Evolutionary conservation across 2,888 invertebrate genomes (phyloP), one percentile per base, ranked within the genome.

Genomic region (Lathronympha strigana): DNA sequence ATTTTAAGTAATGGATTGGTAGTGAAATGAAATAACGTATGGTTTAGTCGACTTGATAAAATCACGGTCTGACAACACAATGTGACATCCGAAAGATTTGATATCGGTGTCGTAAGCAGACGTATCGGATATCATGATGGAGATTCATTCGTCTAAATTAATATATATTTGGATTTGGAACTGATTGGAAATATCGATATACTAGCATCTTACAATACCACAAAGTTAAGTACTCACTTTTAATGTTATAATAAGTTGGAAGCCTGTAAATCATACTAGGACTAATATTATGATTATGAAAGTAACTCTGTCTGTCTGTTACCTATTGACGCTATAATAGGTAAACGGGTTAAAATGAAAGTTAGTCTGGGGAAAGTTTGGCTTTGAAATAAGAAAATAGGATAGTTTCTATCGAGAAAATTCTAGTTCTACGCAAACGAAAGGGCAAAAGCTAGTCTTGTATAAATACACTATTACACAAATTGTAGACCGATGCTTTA

Each of bases 31-130:
- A 58, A 58, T 43, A 61, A 49, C 25, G 31, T 49, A 55, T 38
- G 47, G 54, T 38, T 40, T 45, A 21, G 53, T 60, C 31, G 17
- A 31, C 6, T 31, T 31, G 66, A 66, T 66, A 61, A 21, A 31
- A 66, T 66, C 60, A 40, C 36, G 17, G 15, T 33, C 31, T 66
- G 61, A 66, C 60, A 66, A 40, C 53, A 63, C 51, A 54, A 63
- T 58, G 63, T 23, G 62, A 36, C 67, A 63, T 67, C 58, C 17
- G 19, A 60, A 51, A 55, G 49, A 60, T 38, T 50, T 13, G 43
- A 61, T 67, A 67, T 54, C 64, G 2, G 25, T 63, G 50, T 38
- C 43, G 63, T 50, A 45, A 58, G 31, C 28, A 38, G 57, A 21
- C 38, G 15, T 63, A 63, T 63, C 58, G 51, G 33, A 58, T 63